Evolutionary conservation across 2,113 vertebrate species (phyloP).

Genomic region (Hucho hucho): DNA sequence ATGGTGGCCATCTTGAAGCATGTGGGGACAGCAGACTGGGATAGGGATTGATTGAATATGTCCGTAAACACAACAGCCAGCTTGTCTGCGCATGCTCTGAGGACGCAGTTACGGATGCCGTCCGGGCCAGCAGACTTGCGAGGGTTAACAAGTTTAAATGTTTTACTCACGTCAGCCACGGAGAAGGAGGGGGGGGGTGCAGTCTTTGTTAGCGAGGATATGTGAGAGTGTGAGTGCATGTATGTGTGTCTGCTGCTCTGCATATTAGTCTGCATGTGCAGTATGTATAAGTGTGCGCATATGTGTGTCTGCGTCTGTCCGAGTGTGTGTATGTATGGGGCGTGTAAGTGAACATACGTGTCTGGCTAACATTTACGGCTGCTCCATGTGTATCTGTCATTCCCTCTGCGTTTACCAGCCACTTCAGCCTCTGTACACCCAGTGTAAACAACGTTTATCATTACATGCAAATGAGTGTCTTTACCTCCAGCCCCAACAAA

Average conservation of each 20-base stretch:
- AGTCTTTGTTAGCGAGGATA: slow-evolving; percentile 51
- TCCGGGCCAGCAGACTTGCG: no score
- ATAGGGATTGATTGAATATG: no score
- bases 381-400: slow-evolving; percentile 57
- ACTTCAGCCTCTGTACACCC: slow-evolving; percentile 65
- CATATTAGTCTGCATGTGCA: neutral
- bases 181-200: slow-evolving; percentile 22
- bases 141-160: no score
- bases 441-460: slow-evolving; percentile 76
- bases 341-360: slow-evolving; percentile 36
- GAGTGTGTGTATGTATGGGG: neutral
- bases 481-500: slow-evolving; percentile 57
- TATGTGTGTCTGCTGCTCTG: slow-evolving; percentile 6
- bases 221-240: slow-evolving; percentile 12
- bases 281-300: slow-evolving; percentile 11
- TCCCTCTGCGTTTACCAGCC: slow-evolving; percentile 62
- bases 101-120: no score
- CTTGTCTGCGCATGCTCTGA: no score
- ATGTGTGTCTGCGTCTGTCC: no score
- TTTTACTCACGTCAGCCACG: no score
- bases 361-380: slow-evolving; percentile 55
- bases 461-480: slow-evolving; percentile 68
- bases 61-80: no score
- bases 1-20: no score
- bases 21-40: no score